Evolutionary conservation across 2,797 vertebrate genomes (phyloP), one percentile per base, ranked within the genome.

Genomic region (Chrosomus eos): DNA sequence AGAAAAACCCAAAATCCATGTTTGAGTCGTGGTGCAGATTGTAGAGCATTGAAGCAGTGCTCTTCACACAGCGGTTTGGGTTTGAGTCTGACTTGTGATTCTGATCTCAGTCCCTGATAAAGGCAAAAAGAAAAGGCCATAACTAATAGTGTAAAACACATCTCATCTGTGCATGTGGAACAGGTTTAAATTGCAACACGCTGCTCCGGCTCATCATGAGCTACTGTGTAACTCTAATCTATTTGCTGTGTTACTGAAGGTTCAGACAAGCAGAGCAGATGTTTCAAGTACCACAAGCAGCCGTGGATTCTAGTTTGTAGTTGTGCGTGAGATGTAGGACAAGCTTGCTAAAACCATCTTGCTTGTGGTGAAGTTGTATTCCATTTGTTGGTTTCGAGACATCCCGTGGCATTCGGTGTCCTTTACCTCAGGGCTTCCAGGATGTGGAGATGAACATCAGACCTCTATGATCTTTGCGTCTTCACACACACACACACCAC

Each of bases 221-320:
- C 26, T 40, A 31, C 36, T 31, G 66, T 71, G 80, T 38, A 66
- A 62, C 51, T 38, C 23, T 72, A 77, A 62, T 83, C 74, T 71
- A n/a, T 36, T n/a, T 51, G 45, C 75, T 43, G 5, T 79, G 55
- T 74, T 78, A 3, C 51, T 81, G 40, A 16, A 85, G 28, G 86
- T 89, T 88, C 75, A 74, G 90, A 94, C 92, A 93, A 91, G 92
- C 91, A 89, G 87, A 88, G 75, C 64, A 86, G 89, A 93, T 94
- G 92, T 93, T 93, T 88, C 31, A 40, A 31, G 7, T 48, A 82
- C 38, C 81, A 87, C 80, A 88, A 89, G 88, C 90, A 91, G 92
- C 90, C 87, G 87, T 45, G 55, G 48, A 53, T 89, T 80, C 21
- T 36, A 51, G 71, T 82, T 74, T n/a, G 2, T 10, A 51, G 53